A percentile compares a stretch with the other conserved stretches of the same genome.
These are phyloP conservation scores for Patella ulyssiponensis DNA, from an alignment of 2,888 invertebrate genomes.

Conservation along the genomic window DNA sequence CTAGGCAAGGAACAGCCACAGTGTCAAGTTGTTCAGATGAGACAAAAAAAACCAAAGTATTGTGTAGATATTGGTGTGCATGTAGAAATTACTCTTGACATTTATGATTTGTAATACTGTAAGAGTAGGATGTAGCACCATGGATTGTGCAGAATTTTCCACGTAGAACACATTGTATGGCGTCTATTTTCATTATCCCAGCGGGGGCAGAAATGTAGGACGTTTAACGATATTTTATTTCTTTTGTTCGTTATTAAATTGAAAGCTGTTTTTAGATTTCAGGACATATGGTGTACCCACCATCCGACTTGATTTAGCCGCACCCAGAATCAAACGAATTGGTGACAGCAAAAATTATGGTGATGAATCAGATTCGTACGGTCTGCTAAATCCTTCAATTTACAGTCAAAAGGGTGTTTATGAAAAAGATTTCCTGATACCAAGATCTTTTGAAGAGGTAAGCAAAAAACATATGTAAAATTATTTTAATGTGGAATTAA, in stretches of 20 bases:
- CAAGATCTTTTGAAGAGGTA: slow-evolving; percentile 67
- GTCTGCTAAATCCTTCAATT: slow-evolving; percentile 67
- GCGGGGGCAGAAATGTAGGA: too few relatives aligned
- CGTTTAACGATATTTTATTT: background rate
- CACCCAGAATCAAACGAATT: slow-evolving; percentile 64
- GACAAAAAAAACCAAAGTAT: too few relatives aligned
- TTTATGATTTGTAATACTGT: too few relatives aligned
- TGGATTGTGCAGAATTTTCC: background rate
- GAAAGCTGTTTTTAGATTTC: slow-evolving; percentile 53
- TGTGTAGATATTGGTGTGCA: too few relatives aligned
- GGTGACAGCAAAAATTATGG: slow-evolving; percentile 68
- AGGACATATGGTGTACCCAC: slow-evolving; percentile 70
- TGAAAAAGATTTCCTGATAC: slow-evolving; percentile 68
- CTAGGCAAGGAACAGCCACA: too few relatives aligned
- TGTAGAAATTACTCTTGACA: too few relatives aligned
- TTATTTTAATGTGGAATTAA: too few relatives aligned
- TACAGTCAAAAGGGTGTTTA: slow-evolving; percentile 65
- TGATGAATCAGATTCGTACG: slow-evolving; percentile 67
- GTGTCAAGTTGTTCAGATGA: too few relatives aligned
- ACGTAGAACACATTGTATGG: background rate
- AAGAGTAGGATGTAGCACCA: too few relatives aligned
- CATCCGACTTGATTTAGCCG: slow-evolving; percentile 66
- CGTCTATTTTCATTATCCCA: too few relatives aligned
- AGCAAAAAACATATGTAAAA: background rate
- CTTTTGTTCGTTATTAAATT: background rate